Evolutionary conservation across 1,140 invertebrate species (phyloP).

Genomic region (Tenebrio molitor): DNA sequence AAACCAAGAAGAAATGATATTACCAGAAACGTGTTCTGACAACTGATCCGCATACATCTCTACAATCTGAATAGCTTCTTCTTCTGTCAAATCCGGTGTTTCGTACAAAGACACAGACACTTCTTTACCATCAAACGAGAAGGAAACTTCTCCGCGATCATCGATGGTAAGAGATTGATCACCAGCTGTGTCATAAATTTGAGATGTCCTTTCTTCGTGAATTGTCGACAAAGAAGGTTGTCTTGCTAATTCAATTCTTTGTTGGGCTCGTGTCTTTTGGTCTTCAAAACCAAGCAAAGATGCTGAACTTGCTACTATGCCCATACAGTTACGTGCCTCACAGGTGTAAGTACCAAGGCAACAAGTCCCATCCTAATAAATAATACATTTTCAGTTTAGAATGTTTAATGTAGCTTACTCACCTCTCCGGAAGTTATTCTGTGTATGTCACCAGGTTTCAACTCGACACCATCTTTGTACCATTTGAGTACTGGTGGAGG

Average conservation of each 20-base stretch:
- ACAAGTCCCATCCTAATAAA: slow-evolving; percentile 80
- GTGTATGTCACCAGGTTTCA: slow-evolving; percentile 93
- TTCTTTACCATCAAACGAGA: slow-evolving; percentile 92
- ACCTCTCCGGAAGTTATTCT: slow-evolving; percentile 87
- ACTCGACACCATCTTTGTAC: slow-evolving; percentile 91
- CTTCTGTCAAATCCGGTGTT: slow-evolving; percentile 91
- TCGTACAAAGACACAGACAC: slow-evolving; percentile 92
- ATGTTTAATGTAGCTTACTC: slow-evolving; percentile 29
- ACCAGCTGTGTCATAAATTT: slow-evolving; percentile 87
- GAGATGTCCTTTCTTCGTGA: slow-evolving; percentile 90
- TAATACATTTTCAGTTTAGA: neutral
- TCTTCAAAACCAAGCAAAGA: slow-evolving; percentile 90
- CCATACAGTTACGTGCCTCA: slow-evolving; percentile 94
- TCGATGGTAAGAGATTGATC: slow-evolving; percentile 81
- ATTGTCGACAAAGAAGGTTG: slow-evolving; percentile 90
- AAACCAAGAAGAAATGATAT: slow-evolving; percentile 32
- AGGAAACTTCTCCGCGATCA: slow-evolving; percentile 87
- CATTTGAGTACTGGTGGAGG: slow-evolving; percentile 89
- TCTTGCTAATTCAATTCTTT: slow-evolving; percentile 72
- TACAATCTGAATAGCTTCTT: slow-evolving; percentile 90
- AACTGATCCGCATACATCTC: slow-evolving; percentile 95
- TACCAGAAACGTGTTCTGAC: slow-evolving; percentile 87
- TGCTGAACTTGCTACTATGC: slow-evolving; percentile 88
- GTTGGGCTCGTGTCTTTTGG: slow-evolving; percentile 69
- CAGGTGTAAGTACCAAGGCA: slow-evolving; percentile 94